phyloP scores from a whole-genome alignment of 2,888 invertebrate species.

The Oegoconia quadripuncta region DNA sequence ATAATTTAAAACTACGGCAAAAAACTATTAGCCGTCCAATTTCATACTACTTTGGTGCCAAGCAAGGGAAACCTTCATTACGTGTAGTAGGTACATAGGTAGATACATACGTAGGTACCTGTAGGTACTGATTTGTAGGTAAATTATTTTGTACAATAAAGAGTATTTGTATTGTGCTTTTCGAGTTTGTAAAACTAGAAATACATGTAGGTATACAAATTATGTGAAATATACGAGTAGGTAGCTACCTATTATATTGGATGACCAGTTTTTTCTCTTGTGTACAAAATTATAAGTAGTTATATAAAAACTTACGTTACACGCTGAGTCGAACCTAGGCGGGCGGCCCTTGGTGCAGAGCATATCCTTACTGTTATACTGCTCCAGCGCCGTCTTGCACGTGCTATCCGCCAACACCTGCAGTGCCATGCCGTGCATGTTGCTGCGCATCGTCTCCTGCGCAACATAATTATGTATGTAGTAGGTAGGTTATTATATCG shows the following conservation, averaged over 20 bases:
- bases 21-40: too few species aligned
- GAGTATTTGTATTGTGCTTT: too few species aligned
- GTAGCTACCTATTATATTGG: too few species aligned
- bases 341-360: slow-evolving; percentile 56
- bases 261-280: background rate
- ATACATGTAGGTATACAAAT: background rate
- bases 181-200: too few species aligned
- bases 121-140: too few species aligned
- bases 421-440: slow-evolving; percentile 67
- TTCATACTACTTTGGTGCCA: too few species aligned
- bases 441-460: slow-evolving; percentile 63
- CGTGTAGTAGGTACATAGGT: too few species aligned
- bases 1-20: too few species aligned
- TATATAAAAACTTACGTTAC: slow-evolving; percentile 45
- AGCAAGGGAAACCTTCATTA: too few species aligned
- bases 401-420: slow-evolving; percentile 35
- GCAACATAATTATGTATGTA: background rate
- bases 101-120: too few species aligned
- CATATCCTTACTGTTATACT: slow-evolving; percentile 58
- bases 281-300: background rate
- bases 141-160: too few species aligned
- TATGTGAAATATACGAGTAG: background rate
- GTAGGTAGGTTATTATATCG: background rate
- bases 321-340: slow-evolving; percentile 60
- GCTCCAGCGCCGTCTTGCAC: slow-evolving; percentile 41